Percentiles rank a stretch among this genome's conserved stretches.
These are phyloP conservation scores for Protonemura montana DNA, from an alignment of 2,888 invertebrate species.

Conservation along the genomic window DNA sequence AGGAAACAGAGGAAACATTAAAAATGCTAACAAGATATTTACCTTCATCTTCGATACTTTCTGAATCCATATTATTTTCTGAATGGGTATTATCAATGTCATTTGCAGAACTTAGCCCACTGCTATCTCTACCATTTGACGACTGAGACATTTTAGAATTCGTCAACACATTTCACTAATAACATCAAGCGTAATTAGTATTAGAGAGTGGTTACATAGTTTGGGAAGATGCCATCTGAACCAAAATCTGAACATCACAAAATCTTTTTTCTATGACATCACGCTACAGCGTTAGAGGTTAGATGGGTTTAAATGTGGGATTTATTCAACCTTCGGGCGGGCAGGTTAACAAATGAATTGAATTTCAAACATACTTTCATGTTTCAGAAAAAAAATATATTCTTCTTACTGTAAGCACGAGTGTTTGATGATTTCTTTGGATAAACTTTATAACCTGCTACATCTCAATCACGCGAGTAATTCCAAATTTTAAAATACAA, in stretches of 20 bases:
- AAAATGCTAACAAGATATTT: not conserved
- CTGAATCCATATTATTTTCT: slow-evolving; percentile 26
- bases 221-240: too few species aligned
- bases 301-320: not conserved
- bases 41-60: not conserved
- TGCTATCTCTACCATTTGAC: not conserved
- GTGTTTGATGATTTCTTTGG: too few species aligned
- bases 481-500: too few species aligned
- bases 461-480: too few species aligned
- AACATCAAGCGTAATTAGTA: not conserved
- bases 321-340: slow-evolving; percentile 12
- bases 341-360: not conserved
- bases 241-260: too few species aligned
- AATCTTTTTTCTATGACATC: too few species aligned
- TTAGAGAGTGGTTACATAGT: too few species aligned
- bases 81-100: not conserved
- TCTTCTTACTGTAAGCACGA: too few species aligned
- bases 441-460: too few species aligned
- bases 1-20: slow-evolving; percentile 1
- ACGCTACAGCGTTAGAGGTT: not conserved
- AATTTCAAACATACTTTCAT: too few species aligned
- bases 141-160: not conserved
- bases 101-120: not conserved
- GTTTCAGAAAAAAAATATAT: too few species aligned
- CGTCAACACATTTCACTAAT: not conserved